Base-by-base conservation (phyloP, 2,888 invertebrate species). In the Tanytarsus gracilentus region DNA sequence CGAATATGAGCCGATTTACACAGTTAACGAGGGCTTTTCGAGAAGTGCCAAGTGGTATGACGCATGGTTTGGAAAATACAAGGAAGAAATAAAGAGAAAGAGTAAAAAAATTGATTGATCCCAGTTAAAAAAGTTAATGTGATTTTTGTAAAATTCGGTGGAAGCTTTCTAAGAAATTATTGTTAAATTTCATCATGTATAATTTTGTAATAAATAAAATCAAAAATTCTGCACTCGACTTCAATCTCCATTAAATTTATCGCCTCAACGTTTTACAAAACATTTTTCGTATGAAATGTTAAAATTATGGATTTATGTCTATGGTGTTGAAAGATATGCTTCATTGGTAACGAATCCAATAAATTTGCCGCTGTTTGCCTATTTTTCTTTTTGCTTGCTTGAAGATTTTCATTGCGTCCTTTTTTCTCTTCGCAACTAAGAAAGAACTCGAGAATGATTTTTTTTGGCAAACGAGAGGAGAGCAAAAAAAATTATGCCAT, bases 11-110 rank as follows among this genome's bases (percentile, higher is more conserved):
- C 74, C 74, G 0, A 63, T 72, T 55, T 68, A 67, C 33, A 60
- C 27, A 5, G 50, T 49, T n/a, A 72, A 71, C 65, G 67, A 68
- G 49, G 68, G 72, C 7, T 65, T 62, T 14, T 69, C 71, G 27
- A 64, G 65, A 4, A 74, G 73, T 62, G 71, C 70, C 23, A 67
- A 65, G 21, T 74, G 73, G 72, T 74, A 74, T 64, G 68, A 68
- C 53, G 66, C 67, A 56, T 74, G 73, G 73, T 70, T 69, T 69
- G 65, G 69, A 30, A 63, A 67, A 36, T 66, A 69, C 62, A 58
- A 60, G 50, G 29, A 23, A 27, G 16, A 40, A 55, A 14, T n/a
- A n/a, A n/a, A n/a, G n/a, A n/a, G n/a, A n/a, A n/a, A n/a, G n/a
- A n/a, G n/a, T n/a, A n/a, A n/a, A n/a, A n/a, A n/a, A n/a, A n/a